A percentile compares a stretch with the other conserved stretches of the same genome.
Conservation (phyloP, 1,140 invertebrate species). For the Ylistrum balloti region DNA sequence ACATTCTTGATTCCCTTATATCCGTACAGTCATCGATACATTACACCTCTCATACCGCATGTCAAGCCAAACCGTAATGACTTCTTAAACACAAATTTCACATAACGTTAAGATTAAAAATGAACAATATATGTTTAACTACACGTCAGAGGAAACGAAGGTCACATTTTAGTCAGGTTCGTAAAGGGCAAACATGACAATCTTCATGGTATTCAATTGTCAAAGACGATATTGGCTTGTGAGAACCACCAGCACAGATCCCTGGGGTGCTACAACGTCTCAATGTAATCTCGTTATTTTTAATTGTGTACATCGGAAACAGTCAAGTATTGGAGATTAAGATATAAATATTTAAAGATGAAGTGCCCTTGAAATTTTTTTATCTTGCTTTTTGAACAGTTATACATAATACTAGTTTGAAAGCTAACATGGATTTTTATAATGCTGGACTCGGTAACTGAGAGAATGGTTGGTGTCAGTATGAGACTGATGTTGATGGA, state of each 20-base stretch:
- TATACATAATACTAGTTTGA: background rate
- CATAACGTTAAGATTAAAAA: background rate
- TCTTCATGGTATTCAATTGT: background rate
- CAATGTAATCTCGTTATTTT: background rate
- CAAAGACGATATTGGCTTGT: background rate
- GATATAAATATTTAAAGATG: background rate
- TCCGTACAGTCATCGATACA: too few species aligned
- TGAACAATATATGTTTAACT: background rate
- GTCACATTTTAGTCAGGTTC: background rate
- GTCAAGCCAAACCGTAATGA: too few species aligned
- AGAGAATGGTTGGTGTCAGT: background rate
- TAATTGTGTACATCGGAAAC: slow-evolving; percentile 2
- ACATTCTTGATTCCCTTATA: too few species aligned
- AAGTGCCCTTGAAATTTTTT: background rate
- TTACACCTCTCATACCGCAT: too few species aligned
- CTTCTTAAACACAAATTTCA: background rate
- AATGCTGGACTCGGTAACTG: too few species aligned
- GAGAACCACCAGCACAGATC: background rate
- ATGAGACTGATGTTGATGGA: background rate
- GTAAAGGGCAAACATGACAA: background rate
- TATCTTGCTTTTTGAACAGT: background rate
- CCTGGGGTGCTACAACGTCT: background rate
- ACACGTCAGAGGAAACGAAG: background rate
- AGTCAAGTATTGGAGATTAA: background rate
- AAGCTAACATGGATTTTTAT: slow-evolving; percentile 3